A percentile compares a stretch with the other conserved stretches of the same genome.
Conservation (phyloP, 2,888 invertebrate genomes). For the Deroplatys truncata region DNA sequence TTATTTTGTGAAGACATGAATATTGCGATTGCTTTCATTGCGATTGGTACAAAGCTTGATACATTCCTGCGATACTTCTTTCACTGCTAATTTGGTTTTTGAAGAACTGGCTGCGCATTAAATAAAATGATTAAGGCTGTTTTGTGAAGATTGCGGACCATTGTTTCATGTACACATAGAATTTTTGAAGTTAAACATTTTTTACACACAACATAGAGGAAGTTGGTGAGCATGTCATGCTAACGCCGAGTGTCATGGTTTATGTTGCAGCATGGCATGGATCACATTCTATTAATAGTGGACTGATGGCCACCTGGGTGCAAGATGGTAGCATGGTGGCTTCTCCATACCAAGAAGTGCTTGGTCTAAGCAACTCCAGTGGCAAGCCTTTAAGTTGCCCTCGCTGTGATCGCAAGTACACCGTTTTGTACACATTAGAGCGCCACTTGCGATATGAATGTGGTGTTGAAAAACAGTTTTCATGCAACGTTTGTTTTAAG, state of each 20-base stretch:
- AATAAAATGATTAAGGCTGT: no score
- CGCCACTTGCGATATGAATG: conserved; percentile 44
- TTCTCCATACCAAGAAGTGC: conserved; percentile 7
- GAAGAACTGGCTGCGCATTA: no score
- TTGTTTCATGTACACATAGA: neutral
- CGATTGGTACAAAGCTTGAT: no score
- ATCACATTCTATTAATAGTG: conserved; percentile 6
- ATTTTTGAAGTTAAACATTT: neutral
- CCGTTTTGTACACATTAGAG: conserved; percentile 36
- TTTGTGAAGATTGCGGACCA: neutral
- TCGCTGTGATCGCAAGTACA: conserved; percentile 34
- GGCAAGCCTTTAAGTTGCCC: conserved; percentile 26
- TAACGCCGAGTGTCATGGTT: conserved; percentile 9
- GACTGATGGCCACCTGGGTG: neutral
- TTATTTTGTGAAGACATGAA: no score
- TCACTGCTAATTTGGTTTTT: no score
- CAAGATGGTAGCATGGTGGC: neutral
- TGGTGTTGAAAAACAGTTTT: conserved; percentile 41
- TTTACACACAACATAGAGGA: neutral
- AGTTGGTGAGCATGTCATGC: neutral
- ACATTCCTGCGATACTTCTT: no score
- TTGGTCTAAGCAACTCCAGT: neutral
- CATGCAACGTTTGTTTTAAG: conserved; percentile 34
- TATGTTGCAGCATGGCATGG: conserved; percentile 15
- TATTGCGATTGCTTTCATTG: no score